Evolutionary conservation across 2,888 invertebrate genomes (phyloP).

Genomic region (Bombylius discolor): DNA sequence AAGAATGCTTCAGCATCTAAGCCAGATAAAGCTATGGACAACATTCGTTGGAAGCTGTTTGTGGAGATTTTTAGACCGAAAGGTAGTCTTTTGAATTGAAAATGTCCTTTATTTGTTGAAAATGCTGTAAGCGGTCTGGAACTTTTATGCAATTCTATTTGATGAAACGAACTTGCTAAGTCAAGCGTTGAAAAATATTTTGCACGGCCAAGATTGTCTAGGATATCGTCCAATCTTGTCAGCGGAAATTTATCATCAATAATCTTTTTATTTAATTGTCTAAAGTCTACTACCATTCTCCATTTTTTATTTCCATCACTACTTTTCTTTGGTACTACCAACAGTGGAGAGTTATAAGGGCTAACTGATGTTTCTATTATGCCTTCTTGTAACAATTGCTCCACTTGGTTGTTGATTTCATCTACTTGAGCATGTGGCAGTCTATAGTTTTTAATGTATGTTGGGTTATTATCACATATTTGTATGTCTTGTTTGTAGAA

Average conservation of each 20-base stretch:
- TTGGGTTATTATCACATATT: neutral
- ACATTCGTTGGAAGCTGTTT: conserved; percentile 15
- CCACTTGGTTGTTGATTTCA: conserved; percentile 15
- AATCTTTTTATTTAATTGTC: too few relatives aligned
- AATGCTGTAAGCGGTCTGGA: conserved; percentile 10
- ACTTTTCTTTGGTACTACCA: conserved; percentile 15
- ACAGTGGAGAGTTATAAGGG: conserved; percentile 16
- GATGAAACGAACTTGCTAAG: too few relatives aligned
- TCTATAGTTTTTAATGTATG: conserved; percentile 2
- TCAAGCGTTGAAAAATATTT: too few relatives aligned
- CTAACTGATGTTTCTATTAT: conserved; percentile 19
- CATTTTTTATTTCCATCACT: too few relatives aligned
- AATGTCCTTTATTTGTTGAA: conserved; percentile 10
- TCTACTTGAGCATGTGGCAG: conserved; percentile 1
- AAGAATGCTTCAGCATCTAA: conserved; percentile 12
- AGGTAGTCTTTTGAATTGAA: conserved; percentile 14
- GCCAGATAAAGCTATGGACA: conserved; percentile 12
- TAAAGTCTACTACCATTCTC: too few relatives aligned
- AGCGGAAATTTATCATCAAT: too few relatives aligned
- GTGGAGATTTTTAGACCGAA: conserved; percentile 14
- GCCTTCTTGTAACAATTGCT: conserved; percentile 18
- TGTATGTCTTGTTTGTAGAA: neutral
- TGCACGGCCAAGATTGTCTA: too few relatives aligned
- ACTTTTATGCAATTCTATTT: too few relatives aligned
- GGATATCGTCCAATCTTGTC: too few relatives aligned